Evolutionary conservation across 2,797 vertebrate species (phyloP).

Genomic region (Xiphophorus birchmanni): DNA sequence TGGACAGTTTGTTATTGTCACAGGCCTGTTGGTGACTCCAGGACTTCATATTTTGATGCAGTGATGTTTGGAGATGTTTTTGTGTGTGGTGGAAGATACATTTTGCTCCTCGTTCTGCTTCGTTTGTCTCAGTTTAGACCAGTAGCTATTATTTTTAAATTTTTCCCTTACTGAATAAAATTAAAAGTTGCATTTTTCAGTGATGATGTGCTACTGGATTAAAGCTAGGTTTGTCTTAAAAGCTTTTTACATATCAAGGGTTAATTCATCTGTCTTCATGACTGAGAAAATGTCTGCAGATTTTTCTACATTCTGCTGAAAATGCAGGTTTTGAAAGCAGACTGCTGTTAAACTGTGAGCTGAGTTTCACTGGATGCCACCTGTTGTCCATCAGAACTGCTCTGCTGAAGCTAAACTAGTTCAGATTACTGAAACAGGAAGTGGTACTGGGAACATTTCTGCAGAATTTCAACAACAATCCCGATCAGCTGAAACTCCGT

Average conservation of each 20-base stretch:
- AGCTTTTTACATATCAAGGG: neutral
- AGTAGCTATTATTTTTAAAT: neutral
- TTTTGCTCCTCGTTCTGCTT: neutral
- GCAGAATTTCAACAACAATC: neutral
- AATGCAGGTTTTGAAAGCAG: neutral
- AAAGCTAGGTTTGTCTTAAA: neutral
- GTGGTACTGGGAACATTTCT: neutral
- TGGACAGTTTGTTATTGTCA: no score
- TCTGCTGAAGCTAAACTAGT: neutral
- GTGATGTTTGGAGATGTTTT: neutral
- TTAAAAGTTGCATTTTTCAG: neutral
- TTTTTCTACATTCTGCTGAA: neutral
- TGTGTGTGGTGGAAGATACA: no score
- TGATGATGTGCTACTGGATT: neutral
- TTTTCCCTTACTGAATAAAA: neutral
- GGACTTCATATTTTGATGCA: neutral
- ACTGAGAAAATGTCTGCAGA: neutral
- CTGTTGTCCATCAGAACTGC: neutral
- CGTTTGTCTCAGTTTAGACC: neutral
- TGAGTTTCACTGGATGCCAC: neutral
- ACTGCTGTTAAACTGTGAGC: neutral
- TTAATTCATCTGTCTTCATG: neutral
- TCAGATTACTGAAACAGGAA: neutral
- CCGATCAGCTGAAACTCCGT: conserved; percentile 7
- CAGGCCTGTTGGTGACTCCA: no score